Conservation (phyloP, 2,113 vertebrate species). For the mouse (Mus musculus) region DNA sequence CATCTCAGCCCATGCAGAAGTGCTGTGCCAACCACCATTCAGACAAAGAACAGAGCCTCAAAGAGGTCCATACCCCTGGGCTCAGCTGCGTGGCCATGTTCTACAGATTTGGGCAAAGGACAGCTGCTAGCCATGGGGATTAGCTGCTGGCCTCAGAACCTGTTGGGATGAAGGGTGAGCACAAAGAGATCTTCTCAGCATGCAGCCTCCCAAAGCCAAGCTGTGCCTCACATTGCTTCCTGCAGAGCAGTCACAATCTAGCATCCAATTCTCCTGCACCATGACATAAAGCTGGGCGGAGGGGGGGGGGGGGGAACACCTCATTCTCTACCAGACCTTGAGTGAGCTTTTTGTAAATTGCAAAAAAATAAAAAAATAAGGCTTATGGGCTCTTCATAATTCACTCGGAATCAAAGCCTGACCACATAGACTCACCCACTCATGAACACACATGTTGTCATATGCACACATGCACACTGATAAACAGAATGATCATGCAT, state of each 20-base stretch:
- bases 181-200: not conserved
- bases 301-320: not conserved
- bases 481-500: not conserved
- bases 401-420: not conserved
- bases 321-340: not conserved
- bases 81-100: not conserved
- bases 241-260: not conserved
- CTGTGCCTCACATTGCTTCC: not conserved
- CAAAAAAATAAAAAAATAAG: not conserved
- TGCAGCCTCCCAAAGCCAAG: not conserved
- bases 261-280: not conserved
- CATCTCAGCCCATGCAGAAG: not conserved
- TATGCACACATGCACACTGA: not conserved
- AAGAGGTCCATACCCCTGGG: fast-evolving
- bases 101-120: not conserved
- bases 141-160: too few species aligned
- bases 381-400: not conserved
- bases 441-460: not conserved
- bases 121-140: too few species aligned
- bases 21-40: fast-evolving
- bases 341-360: fast-evolving
- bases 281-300: not conserved
- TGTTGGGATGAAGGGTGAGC: too few species aligned
- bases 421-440: not conserved
- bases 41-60: not conserved